These are phyloP conservation scores for Leptodactylus fuscus DNA, from an alignment of 2,113 vertebrate species.

Conservation along the genomic window DNA sequence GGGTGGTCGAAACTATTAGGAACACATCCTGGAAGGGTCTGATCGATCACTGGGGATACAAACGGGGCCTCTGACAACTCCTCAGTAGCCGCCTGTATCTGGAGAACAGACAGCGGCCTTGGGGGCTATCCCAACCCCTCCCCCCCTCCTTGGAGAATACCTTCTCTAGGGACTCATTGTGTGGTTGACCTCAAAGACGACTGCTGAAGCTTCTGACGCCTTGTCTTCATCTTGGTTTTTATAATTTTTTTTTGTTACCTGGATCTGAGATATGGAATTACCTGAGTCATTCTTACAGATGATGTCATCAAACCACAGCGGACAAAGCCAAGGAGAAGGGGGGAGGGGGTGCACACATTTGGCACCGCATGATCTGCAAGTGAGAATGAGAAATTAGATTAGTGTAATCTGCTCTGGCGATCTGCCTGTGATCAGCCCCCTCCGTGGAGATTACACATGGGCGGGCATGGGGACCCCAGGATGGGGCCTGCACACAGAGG, in stretches of 20 bases:
- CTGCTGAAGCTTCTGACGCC: background rate
- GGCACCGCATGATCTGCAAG: background rate
- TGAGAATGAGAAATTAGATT: slow-evolving; percentile 50
- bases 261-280: slow-evolving; percentile 40
- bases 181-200: background rate
- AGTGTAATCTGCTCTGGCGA: background rate
- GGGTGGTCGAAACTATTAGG: background rate
- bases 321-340: background rate
- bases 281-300: background rate
- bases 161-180: background rate
- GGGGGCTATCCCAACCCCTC: background rate
- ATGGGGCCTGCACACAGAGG: slow-evolving; percentile 5
- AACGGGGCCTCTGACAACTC: background rate
- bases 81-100: background rate
- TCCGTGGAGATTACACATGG: background rate
- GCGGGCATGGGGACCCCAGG: background rate
- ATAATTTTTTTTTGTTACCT: background rate
- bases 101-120: background rate
- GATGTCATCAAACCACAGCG: background rate
- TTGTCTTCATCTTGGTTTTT: background rate
- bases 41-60: background rate
- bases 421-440: background rate
- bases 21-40: background rate
- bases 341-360: background rate
- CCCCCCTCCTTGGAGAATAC: background rate